Evolutionary conservation across 2,113 vertebrate genomes (phyloP).

Genomic region (Gobio gobio): DNA sequence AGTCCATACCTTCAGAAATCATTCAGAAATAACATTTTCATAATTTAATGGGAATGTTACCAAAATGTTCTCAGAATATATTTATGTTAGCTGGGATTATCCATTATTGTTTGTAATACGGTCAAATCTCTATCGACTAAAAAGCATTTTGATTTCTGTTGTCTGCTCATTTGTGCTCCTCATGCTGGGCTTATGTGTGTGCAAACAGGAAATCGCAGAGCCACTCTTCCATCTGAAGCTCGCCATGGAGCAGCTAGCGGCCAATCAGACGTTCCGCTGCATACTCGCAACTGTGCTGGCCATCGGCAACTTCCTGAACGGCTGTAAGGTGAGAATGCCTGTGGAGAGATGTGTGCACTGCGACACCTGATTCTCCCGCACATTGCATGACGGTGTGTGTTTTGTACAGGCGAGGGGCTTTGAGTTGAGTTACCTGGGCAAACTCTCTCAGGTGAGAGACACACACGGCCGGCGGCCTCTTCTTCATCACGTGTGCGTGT

Average conservation of each 20-base stretch:
- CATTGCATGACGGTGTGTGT: background rate
- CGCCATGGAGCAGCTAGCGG: constrained; percentile 78
- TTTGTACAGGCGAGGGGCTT: constrained; percentile 74
- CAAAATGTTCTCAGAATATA: too few relatives aligned
- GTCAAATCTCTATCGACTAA: too few relatives aligned
- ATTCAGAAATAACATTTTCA: too few relatives aligned
- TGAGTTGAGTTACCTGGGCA: constrained; percentile 80
- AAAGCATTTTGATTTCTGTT: too few relatives aligned
- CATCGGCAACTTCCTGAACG: constrained; percentile 81
- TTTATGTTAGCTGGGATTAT: background rate
- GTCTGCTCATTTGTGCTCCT: background rate
- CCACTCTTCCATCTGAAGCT: constrained; percentile 80
- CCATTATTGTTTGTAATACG: background rate
- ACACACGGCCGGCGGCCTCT: constrained; percentile 76
- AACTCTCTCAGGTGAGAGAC: constrained; percentile 79
- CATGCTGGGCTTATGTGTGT: constrained; percentile 32
- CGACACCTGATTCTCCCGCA: background rate
- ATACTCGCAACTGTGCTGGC: constrained; percentile 79
- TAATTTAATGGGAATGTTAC: too few relatives aligned
- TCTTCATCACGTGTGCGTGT: constrained; percentile 75
- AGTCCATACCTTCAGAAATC: too few relatives aligned
- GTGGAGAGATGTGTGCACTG: background rate
- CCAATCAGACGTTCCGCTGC: constrained; percentile 75
- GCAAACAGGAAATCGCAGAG: constrained; percentile 76
- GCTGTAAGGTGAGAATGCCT: constrained; percentile 71